Evolutionary conservation across 1,140 invertebrate species (phyloP).

Genomic region (Brachionus calyciflorus): DNA sequence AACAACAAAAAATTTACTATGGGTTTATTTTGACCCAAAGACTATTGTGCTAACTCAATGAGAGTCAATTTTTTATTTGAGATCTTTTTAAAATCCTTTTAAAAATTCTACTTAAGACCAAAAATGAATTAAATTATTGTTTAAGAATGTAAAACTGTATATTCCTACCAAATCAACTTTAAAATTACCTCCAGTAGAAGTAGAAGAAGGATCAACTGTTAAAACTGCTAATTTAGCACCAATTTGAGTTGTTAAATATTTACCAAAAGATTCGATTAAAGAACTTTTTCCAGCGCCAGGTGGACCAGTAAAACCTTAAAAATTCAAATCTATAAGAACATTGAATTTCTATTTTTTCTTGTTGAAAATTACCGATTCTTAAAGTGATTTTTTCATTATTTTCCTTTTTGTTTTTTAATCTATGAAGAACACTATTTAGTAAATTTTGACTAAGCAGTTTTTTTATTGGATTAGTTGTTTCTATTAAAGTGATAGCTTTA

Average conservation of each 20-base stretch:
- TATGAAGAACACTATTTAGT: conserved; percentile 58
- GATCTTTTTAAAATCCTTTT: too few relatives aligned
- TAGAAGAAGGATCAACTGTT: conserved; percentile 68
- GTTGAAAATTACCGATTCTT: conserved; percentile 59
- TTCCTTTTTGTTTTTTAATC: conserved; percentile 52
- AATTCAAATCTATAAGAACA: neutral
- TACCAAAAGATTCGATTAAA: conserved; percentile 67
- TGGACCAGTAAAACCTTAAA: conserved; percentile 65
- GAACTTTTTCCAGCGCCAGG: conserved; percentile 69
- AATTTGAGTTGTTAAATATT: conserved; percentile 60
- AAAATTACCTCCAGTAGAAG: conserved; percentile 60
- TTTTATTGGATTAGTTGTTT: conserved; percentile 62
- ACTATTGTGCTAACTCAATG: too few relatives aligned
- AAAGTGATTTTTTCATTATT: conserved; percentile 56
- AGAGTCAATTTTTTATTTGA: too few relatives aligned
- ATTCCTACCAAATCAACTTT: too few relatives aligned
- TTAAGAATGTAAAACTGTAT: too few relatives aligned
- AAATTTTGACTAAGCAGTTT: conserved; percentile 60
- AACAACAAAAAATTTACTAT: too few relatives aligned
- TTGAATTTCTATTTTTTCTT: neutral
- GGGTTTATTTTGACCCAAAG: too few relatives aligned
- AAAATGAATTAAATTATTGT: too few relatives aligned
- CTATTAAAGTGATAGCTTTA: conserved; percentile 64
- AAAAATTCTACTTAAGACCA: too few relatives aligned
- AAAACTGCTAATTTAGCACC: conserved; percentile 66